Base-by-base conservation (phyloP, 1,140 invertebrate species). In the Panonychus citri region DNA sequence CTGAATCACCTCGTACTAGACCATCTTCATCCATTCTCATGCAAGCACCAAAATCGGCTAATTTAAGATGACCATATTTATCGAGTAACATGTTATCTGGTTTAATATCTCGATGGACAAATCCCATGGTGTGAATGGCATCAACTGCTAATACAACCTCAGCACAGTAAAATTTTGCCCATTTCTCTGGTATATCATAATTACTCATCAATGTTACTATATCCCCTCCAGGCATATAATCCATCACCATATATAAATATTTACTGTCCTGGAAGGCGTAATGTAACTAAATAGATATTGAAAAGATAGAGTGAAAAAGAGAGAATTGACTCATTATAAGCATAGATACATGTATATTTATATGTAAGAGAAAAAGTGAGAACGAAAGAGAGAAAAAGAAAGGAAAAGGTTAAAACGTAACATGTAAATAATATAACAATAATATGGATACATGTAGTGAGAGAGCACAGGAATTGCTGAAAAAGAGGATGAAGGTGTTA, bases 231-330 rank as follows among this genome's bases (percentile, higher is more conserved):
- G 94, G 93, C 93, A 99, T 97, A 66, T 97, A 99, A 69, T 99
- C 95, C 95, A 99, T 99, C 2, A 98, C 90, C 94, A 99, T 98
- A 66, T 98, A 99, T 19, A 98, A 76, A 73, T 88, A 94, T 69
- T 88, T 90, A 55, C 77, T 74, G 69, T 93, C 87, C 79, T 91
- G 94, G 73, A 99, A 98, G 42, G 93, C 90, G 78, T 87, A 97
- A 71, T 98, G 90, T 49, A 99, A 71, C 73, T 94, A 84, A n/a
- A 68, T 26, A 12, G 30, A 12, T n/a, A n/a, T n/a, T n/a, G 58
- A 54, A 55, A 39, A 56, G 27, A n/a, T n/a, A n/a, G n/a, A n/a
- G n/a, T n/a, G n/a, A n/a, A n/a, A n/a, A n/a, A n/a, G n/a, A n/a
- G n/a, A n/a, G n/a, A n/a, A n/a, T n/a, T n/a, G n/a, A n/a, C n/a